Conservation (phyloP, 2,888 invertebrate genomes). For the Pimpla rufipes region DNA sequence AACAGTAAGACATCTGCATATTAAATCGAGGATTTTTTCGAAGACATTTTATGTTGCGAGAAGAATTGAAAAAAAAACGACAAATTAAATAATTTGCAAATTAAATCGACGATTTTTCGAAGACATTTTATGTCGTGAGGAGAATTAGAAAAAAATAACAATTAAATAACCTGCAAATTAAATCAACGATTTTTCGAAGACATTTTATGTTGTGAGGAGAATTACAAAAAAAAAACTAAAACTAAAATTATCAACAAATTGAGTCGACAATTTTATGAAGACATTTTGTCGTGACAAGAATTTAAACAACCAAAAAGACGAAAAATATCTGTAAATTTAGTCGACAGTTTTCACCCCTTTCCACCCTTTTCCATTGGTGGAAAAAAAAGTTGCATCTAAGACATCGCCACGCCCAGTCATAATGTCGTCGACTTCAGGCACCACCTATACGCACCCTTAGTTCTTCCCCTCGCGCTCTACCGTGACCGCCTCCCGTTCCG, state of each 20-base stretch:
- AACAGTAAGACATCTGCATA: background rate
- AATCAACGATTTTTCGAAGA: background rate
- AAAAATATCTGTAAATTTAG: background rate
- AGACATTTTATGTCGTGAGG: background rate
- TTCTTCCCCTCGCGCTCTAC: slow-evolving; percentile 70
- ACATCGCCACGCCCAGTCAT: slow-evolving; percentile 80
- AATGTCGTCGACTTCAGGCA: slow-evolving; percentile 77
- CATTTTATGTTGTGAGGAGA: too few relatives aligned
- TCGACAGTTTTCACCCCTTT: background rate
- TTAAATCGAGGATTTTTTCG: background rate
- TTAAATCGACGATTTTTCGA: background rate
- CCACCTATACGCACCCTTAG: slow-evolving; percentile 77
- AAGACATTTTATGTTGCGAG: background rate
- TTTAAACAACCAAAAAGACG: background rate
- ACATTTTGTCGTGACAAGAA: background rate
- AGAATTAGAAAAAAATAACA: background rate
- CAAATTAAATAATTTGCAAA: background rate
- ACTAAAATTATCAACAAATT: background rate
- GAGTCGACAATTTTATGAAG: background rate
- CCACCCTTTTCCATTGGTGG: background rate
- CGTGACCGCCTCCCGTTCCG: slow-evolving; percentile 68
- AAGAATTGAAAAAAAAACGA: background rate
- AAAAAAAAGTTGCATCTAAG: slow-evolving; percentile 73
- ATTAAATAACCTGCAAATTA: background rate
- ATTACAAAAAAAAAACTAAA: background rate